These are phyloP conservation scores for Neomorphus geoffroyi DNA, from an alignment of 2,797 vertebrate genomes.

Conservation along the genomic window DNA sequence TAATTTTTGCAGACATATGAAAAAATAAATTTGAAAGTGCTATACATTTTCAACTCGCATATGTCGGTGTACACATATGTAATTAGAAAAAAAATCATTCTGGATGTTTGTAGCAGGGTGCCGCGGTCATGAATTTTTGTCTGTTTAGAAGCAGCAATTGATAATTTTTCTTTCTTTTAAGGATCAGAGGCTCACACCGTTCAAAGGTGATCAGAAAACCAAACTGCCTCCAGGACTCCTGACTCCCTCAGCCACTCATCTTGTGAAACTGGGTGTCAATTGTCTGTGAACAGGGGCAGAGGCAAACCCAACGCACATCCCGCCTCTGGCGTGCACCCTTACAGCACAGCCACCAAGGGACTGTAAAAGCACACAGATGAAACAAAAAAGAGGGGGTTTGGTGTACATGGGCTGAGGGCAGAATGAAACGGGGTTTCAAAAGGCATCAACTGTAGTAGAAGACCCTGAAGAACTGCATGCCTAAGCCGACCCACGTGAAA, in stretches of 20 bases:
- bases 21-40: background rate
- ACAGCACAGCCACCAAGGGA: accelerated
- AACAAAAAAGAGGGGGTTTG: background rate
- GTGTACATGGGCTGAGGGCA: background rate
- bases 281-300: background rate
- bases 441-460: background rate
- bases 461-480: background rate
- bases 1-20: background rate
- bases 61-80: background rate
- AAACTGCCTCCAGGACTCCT: background rate
- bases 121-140: background rate
- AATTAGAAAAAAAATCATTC: background rate
- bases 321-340: background rate
- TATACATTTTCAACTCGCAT: background rate
- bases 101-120: background rate
- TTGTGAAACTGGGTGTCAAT: background rate
- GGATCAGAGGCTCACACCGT: background rate
- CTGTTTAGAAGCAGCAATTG: background rate
- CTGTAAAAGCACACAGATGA: background rate
- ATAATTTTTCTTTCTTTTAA: background rate
- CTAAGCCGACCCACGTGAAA: background rate
- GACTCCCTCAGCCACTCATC: accelerated
- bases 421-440: background rate
- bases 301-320: background rate
- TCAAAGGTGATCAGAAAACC: background rate